Percentiles rank a stretch among this genome's conserved stretches.
Conservation (phyloP, 2,888 invertebrate species). For the Marasmarcha lunaedactyla region DNA sequence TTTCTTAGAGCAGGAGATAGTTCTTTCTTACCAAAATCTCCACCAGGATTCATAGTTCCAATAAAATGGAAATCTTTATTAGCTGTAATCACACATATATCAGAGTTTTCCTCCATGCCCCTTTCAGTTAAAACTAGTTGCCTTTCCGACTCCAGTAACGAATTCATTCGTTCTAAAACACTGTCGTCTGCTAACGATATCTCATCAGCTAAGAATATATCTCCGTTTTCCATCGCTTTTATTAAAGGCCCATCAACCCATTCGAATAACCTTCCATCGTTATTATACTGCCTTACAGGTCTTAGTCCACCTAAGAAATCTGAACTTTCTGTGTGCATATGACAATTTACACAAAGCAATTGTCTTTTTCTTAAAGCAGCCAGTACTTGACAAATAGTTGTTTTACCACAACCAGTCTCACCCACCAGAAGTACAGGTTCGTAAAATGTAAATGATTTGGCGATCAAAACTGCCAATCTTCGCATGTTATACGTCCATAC, state of each 20-base stretch:
- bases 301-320: conserved; percentile 97
- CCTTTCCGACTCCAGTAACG: conserved; percentile 93
- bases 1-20: conserved; percentile 96
- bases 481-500: conserved; percentile 97
- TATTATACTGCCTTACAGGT: conserved; percentile 80
- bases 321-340: conserved; percentile 98
- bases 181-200: conserved; percentile 99
- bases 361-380: conserved; percentile 76
- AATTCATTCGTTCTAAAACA: conserved; percentile 96
- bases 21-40: conserved; percentile 99
- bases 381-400: conserved; percentile 92
- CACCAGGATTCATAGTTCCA: conserved; percentile 99
- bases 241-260: conserved; percentile 98
- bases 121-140: conserved; percentile 93
- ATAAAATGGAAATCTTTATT: conserved; percentile 89
- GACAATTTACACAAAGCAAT: conserved; percentile 92
- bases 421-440: conserved; percentile 97
- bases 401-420: conserved; percentile 98
- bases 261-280: conserved; percentile 84
- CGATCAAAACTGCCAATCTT: conserved; percentile 79
- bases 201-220: conserved; percentile 95
- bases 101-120: conserved; percentile 73
- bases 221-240: conserved; percentile 88
- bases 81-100: conserved; percentile 72
- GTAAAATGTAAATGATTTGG: conserved; percentile 88